Percentiles rank a stretch among this genome's conserved stretches.
phyloP scores from a whole-genome alignment of 2,113 vertebrate species.

The Oncorhynchus mykiss region DNA sequence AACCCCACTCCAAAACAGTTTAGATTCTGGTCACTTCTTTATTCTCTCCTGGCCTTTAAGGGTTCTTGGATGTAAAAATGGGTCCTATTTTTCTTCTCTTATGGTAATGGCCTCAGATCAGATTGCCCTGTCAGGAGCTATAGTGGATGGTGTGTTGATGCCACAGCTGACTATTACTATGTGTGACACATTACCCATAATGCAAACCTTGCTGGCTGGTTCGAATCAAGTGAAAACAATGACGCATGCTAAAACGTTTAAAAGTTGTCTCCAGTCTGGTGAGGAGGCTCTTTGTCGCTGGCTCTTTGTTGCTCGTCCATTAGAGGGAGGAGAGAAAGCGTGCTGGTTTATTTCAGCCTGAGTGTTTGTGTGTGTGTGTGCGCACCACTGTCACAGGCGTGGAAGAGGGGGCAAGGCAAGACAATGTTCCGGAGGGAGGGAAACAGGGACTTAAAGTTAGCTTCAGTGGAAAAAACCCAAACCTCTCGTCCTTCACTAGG shows the following conservation, averaged over 20 bases:
- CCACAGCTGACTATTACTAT: slow-evolving; percentile 40
- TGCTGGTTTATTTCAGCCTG: slow-evolving; percentile 46
- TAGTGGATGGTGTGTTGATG: slow-evolving; percentile 1
- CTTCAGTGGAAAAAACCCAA: slow-evolving; percentile 65
- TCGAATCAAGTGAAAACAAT: slow-evolving; percentile 52
- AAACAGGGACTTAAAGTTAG: slow-evolving; percentile 60
- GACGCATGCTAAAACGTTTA: slow-evolving; percentile 42
- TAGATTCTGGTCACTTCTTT: slow-evolving; percentile 19
- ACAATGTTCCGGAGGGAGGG: slow-evolving; percentile 41
- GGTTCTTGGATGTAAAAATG: slow-evolving; percentile 5
- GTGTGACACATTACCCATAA: slow-evolving; percentile 34
- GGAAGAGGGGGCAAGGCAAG: slow-evolving; percentile 34
- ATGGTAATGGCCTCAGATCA: slow-evolving; percentile 33
- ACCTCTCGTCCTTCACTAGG: slow-evolving; percentile 55
- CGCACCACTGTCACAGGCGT: slow-evolving; percentile 36
- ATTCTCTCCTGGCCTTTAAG: background rate
- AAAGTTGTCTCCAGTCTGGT: slow-evolving; percentile 52
- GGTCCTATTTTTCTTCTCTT: slow-evolving; percentile 32
- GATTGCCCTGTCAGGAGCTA: slow-evolving; percentile 24
- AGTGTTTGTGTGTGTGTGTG: slow-evolving; percentile 23
- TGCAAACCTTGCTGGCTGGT: slow-evolving; percentile 30
- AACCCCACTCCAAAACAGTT: slow-evolving; percentile 17
- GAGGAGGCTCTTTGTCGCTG: slow-evolving; percentile 41
- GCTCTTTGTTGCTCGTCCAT: slow-evolving; percentile 23
- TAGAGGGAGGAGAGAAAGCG: slow-evolving; percentile 35